These are phyloP conservation scores for Torymus aiolomorphi DNA, from an alignment of 2,888 invertebrate genomes.

Conservation along the genomic window DNA sequence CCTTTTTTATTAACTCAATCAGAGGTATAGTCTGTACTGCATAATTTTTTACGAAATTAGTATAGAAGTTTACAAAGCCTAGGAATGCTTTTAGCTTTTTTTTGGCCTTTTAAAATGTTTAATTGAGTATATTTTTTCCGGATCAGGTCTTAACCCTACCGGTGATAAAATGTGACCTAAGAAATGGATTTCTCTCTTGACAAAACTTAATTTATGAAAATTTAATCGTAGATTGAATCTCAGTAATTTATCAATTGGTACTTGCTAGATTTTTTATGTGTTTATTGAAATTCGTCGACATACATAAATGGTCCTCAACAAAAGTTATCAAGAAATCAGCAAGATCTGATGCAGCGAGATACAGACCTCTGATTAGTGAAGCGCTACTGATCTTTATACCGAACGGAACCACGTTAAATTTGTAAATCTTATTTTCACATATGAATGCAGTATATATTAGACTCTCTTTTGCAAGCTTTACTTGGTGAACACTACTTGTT, in stretches of 20 bases:
- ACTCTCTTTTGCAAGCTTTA: too few species aligned
- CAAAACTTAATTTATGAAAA: conserved; percentile 78
- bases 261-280: conserved; percentile 4
- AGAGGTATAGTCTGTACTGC: conserved; percentile 40
- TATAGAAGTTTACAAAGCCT: conserved; percentile 43
- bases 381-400: too few species aligned
- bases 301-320: conserved; percentile 1
- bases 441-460: too few species aligned
- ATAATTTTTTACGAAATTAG: conserved; percentile 38
- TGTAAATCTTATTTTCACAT: too few species aligned
- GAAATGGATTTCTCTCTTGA: background rate
- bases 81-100: conserved; percentile 48
- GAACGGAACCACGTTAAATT: too few species aligned
- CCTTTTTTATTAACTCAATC: conserved; percentile 49
- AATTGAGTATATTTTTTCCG: conserved; percentile 45
- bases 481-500: too few species aligned
- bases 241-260: background rate
- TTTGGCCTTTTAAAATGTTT: conserved; percentile 26
- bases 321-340: conserved; percentile 2
- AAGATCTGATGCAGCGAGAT: too few species aligned
- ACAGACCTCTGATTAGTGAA: too few species aligned
- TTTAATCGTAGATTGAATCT: conserved; percentile 32
- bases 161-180: background rate
- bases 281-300: background rate
- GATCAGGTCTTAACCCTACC: conserved; percentile 3